phyloP scores from a whole-genome alignment of 2,113 vertebrate genomes.

The Zosterops pallidus region DNA sequence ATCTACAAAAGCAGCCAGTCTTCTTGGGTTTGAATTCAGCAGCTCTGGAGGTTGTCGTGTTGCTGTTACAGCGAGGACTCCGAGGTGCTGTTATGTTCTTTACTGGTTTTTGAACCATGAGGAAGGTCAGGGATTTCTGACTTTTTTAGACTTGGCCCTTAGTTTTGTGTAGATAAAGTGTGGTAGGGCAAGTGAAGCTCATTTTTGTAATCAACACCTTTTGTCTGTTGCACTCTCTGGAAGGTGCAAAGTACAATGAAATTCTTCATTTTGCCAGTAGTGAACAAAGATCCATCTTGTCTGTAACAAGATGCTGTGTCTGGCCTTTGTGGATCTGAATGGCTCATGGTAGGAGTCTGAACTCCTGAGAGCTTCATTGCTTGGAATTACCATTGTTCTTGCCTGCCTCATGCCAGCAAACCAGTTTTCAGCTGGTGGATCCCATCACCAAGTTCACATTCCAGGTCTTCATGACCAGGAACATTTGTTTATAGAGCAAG shows the following conservation, averaged over 20 bases:
- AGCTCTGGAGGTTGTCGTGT: neutral
- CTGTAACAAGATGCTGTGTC: neutral
- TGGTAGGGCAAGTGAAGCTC: neutral
- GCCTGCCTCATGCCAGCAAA: neutral
- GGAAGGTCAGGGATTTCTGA: neutral
- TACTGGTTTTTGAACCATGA: neutral
- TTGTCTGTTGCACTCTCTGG: neutral
- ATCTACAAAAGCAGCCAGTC: neutral
- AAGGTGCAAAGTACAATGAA: neutral
- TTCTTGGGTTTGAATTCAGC: neutral
- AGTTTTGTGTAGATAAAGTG: neutral
- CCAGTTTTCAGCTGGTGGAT: constrained; percentile 15
- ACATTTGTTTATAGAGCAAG: constrained; percentile 49
- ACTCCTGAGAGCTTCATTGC: neutral
- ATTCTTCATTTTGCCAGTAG: neutral
- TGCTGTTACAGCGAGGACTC: neutral
- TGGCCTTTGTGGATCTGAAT: neutral
- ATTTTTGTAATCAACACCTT: neutral
- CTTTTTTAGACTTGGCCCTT: neutral
- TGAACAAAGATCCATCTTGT: neutral
- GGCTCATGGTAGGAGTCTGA: neutral
- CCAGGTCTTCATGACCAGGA: constrained; percentile 69
- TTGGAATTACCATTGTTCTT: neutral
- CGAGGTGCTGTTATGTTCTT: neutral
- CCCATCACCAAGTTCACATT: constrained; percentile 1